A percentile compares a stretch with the other conserved stretches of the same genome.
phyloP scores from a whole-genome alignment of 1,140 invertebrate species.

The Brachionus koreanus region DNA sequence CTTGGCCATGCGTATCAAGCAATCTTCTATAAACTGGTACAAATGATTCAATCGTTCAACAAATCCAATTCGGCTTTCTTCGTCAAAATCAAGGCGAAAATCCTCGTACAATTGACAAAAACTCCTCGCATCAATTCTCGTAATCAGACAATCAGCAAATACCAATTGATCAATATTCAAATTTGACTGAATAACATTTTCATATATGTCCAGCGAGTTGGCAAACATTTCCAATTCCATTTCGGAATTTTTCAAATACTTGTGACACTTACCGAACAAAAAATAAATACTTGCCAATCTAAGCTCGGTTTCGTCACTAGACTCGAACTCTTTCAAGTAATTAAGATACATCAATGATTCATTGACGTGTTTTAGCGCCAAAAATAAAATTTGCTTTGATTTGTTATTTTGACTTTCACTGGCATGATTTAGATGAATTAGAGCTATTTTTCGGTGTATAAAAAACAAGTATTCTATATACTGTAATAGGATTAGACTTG shows the following conservation, averaged over 20 bases:
- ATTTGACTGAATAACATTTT: neutral
- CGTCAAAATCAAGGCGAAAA: slow-evolving; percentile 38
- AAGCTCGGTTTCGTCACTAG: slow-evolving; percentile 1
- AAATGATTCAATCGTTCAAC: neutral
- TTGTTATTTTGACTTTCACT: neutral
- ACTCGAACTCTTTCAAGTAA: slow-evolving; percentile 25
- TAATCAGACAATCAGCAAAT: neutral
- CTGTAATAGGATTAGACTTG: neutral
- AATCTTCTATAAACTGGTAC: slow-evolving; percentile 19
- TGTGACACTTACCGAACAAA: slow-evolving; percentile 39
- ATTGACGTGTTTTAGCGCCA: slow-evolving; percentile 38
- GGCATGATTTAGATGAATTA: slow-evolving; percentile 25
- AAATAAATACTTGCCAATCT: slow-evolving; percentile 30
- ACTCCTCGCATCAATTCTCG: neutral
- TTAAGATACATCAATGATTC: slow-evolving; percentile 3
- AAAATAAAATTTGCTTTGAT: slow-evolving; percentile 3
- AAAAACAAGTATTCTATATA: slow-evolving; percentile 43
- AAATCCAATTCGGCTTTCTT: neutral
- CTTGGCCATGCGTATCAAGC: slow-evolving; percentile 1
- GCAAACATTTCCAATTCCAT: slow-evolving; percentile 44
- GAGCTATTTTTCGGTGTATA: slow-evolving; percentile 38
- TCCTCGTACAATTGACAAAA: neutral
- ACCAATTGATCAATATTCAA: neutral
- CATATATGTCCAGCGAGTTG: slow-evolving; percentile 34
- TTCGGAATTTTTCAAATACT: slow-evolving; percentile 37